phyloP scores from a whole-genome alignment of 2,888 invertebrate genomes.

The Spicauda simplicius region DNA sequence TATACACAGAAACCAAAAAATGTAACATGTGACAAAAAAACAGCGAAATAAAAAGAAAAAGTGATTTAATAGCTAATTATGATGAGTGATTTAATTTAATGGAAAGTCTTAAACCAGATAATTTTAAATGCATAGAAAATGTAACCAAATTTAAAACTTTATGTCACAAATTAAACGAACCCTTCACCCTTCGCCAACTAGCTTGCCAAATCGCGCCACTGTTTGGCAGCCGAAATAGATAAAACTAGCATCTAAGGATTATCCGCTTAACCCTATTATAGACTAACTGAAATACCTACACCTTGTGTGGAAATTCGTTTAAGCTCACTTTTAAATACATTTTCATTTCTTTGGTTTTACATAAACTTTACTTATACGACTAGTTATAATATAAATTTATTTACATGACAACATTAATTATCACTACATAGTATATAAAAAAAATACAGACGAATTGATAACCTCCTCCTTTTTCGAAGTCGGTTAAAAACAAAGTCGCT shows the following conservation, averaged over 20 bases:
- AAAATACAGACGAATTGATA: too few species aligned
- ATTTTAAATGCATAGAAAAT: not conserved
- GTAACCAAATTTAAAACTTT: not conserved
- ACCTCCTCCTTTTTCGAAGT: too few species aligned
- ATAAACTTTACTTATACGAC: too few species aligned
- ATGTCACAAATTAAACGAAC: not conserved
- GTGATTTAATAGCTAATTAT: too few species aligned
- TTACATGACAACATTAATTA: too few species aligned
- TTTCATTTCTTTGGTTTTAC: not conserved
- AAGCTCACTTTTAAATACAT: not conserved
- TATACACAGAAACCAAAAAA: too few species aligned
- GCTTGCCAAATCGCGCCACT: conserved; percentile 23
- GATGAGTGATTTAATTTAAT: too few species aligned
- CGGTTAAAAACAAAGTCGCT: too few species aligned
- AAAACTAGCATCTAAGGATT: conserved; percentile 29
- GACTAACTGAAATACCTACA: conserved; percentile 17
- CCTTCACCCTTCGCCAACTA: conserved; percentile 15
- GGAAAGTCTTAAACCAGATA: not conserved
- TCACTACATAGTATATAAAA: too few species aligned
- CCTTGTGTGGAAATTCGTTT: conserved; percentile 14
- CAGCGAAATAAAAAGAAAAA: too few species aligned
- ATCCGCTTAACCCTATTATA: conserved; percentile 26
- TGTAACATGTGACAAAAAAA: too few species aligned
- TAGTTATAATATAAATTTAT: too few species aligned
- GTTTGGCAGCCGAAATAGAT: conserved; percentile 30